Percentiles rank a stretch among this genome's conserved stretches.
Conservation (phyloP, 2,888 invertebrate genomes). For the Erannis defoliaria region DNA sequence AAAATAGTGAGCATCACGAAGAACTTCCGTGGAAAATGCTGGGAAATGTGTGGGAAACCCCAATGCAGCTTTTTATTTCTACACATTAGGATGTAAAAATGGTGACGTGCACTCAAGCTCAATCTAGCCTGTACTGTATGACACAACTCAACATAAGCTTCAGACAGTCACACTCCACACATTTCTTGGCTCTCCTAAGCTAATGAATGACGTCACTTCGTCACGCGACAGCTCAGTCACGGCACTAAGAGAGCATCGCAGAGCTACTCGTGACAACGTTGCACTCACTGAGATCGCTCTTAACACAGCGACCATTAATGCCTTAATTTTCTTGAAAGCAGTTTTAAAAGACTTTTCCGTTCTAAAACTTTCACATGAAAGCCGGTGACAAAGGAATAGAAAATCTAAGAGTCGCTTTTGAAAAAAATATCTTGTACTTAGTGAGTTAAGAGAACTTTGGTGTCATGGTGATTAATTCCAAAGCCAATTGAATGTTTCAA, state of each 20-base stretch:
- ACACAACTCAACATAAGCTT: not conserved
- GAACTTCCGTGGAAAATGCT: too few species aligned
- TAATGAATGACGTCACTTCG: conserved; percentile 23
- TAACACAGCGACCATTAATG: conserved; percentile 77
- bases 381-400: conserved; percentile 75
- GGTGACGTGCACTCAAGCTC: not conserved
- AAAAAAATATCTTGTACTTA: not conserved
- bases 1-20: too few species aligned
- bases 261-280: conserved; percentile 40
- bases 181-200: conserved; percentile 1
- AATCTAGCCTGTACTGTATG: not conserved
- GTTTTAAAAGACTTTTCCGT: conserved; percentile 84
- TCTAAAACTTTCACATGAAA: conserved; percentile 82
- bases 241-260: conserved; percentile 14
- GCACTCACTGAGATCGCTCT: conserved; percentile 56
- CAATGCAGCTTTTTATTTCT: too few species aligned
- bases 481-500: too few species aligned
- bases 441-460: not conserved
- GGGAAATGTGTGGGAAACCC: too few species aligned
- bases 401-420: conserved; percentile 56
- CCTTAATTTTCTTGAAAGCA: conserved; percentile 85
- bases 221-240: conserved; percentile 10
- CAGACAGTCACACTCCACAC: not conserved
- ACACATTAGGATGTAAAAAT: not conserved
- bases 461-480: not conserved